Percentiles rank a stretch among this genome's conserved stretches.
These are phyloP conservation scores for Cynopterus sphinx DNA, from an alignment of 2,797 vertebrate species.

Conservation along the genomic window DNA sequence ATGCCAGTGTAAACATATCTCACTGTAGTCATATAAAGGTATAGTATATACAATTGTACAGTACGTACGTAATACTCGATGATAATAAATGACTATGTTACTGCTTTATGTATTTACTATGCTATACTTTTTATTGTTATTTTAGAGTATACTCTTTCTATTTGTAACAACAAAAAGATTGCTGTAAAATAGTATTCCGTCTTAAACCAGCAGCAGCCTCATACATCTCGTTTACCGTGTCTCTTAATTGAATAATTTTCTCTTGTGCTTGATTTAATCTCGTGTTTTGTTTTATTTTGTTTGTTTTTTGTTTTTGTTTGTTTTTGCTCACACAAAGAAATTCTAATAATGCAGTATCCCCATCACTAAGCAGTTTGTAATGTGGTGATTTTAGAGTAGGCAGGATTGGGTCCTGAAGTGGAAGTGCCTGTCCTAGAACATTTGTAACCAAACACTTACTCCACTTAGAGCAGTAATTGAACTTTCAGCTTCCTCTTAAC, in stretches of 20 bases:
- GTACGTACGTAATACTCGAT: neutral
- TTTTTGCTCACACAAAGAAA: too few species aligned
- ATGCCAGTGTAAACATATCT: neutral
- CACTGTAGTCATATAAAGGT: neutral
- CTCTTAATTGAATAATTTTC: neutral
- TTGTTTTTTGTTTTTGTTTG: neutral
- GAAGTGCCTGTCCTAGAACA: neutral
- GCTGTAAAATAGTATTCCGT: neutral
- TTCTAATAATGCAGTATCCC: too few species aligned
- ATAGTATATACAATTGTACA: neutral
- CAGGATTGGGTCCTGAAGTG: neutral
- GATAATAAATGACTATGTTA: neutral
- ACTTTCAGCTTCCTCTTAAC: constrained; percentile 50
- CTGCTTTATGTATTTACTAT: neutral
- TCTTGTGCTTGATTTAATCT: neutral
- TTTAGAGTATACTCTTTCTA: neutral
- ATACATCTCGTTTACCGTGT: neutral
- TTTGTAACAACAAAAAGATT: neutral
- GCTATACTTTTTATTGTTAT: neutral
- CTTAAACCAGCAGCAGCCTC: neutral
- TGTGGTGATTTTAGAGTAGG: neutral
- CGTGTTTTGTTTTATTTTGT: neutral
- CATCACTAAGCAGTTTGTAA: too few species aligned
- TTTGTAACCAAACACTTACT: constrained; percentile 50
- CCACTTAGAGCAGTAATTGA: constrained; percentile 44